Evolutionary conservation across 1,140 invertebrate species (phyloP).

Genomic region (Druon quercuslanigerum): DNA sequence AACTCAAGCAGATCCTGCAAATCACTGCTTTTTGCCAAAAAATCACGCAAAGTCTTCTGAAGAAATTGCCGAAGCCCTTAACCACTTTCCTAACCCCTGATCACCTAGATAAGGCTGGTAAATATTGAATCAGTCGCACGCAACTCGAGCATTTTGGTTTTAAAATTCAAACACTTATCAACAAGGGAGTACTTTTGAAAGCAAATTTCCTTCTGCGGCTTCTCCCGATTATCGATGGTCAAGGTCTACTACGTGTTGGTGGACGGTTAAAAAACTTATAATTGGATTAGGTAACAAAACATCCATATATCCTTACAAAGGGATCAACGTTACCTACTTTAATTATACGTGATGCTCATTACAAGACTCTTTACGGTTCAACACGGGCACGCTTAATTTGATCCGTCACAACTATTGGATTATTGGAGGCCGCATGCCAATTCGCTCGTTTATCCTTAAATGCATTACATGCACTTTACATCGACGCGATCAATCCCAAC

Average conservation of each 20-base stretch:
- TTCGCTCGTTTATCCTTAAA: no score
- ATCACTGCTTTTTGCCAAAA: not conserved
- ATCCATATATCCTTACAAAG: conserved; percentile 46
- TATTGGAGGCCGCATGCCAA: conserved; percentile 35
- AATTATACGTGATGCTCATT: conserved; percentile 52
- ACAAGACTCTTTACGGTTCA: conserved; percentile 49
- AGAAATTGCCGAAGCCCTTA: not conserved
- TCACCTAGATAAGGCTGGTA: not conserved
- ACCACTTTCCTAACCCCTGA: not conserved
- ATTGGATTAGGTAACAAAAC: conserved; percentile 37
- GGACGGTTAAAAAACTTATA: conserved; percentile 28
- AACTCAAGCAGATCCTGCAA: not conserved
- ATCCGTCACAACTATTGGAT: conserved; percentile 50
- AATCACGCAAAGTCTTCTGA: not conserved
- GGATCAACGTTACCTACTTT: conserved; percentile 44
- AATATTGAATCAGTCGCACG: not conserved
- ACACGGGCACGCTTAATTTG: conserved; percentile 41
- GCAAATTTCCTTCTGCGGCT: not conserved
- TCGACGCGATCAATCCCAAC: conserved; percentile 25
- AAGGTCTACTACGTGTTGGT: conserved; percentile 38
- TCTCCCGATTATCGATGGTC: not conserved
- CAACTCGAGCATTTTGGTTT: not conserved
- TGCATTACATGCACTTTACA: conserved; percentile 51
- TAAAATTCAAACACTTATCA: not conserved
- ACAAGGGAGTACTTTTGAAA: not conserved